A percentile compares a stretch with the other conserved stretches of the same genome.
Conservation (phyloP, 2,797 vertebrate genomes). For the Morelia viridis region DNA sequence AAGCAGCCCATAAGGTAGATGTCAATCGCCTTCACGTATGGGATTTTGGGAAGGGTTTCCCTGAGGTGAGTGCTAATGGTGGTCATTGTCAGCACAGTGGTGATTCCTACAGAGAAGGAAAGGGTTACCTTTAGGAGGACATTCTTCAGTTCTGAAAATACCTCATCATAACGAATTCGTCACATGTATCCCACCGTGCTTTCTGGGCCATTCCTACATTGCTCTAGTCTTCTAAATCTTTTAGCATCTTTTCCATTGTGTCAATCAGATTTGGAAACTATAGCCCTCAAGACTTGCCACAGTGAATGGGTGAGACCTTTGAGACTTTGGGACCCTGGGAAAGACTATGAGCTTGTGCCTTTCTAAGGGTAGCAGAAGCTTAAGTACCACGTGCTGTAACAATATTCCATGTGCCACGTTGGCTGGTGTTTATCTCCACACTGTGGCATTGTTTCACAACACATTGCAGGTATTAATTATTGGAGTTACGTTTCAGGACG, state of each 20-base stretch:
- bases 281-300: background rate
- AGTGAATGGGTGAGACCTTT: background rate
- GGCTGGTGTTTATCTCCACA: background rate
- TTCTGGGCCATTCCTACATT: background rate
- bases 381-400: background rate
- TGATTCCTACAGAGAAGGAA: constrained; percentile 80
- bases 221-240: background rate
- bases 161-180: background rate
- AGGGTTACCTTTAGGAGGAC: background rate
- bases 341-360: background rate
- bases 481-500: background rate
- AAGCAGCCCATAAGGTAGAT: constrained; percentile 94
- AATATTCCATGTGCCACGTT: background rate
- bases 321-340: background rate
- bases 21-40: constrained; percentile 92
- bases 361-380: background rate
- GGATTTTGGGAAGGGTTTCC: constrained; percentile 93
- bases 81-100: constrained; percentile 94
- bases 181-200: background rate
- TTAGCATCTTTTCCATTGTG: background rate
- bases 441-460: no score
- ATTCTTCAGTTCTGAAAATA: background rate
- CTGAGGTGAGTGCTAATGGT: constrained; percentile 93
- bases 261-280: background rate
- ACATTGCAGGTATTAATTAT: background rate